phyloP scores from a whole-genome alignment of 2,797 vertebrate genomes.

The Phoebastria nigripes region DNA sequence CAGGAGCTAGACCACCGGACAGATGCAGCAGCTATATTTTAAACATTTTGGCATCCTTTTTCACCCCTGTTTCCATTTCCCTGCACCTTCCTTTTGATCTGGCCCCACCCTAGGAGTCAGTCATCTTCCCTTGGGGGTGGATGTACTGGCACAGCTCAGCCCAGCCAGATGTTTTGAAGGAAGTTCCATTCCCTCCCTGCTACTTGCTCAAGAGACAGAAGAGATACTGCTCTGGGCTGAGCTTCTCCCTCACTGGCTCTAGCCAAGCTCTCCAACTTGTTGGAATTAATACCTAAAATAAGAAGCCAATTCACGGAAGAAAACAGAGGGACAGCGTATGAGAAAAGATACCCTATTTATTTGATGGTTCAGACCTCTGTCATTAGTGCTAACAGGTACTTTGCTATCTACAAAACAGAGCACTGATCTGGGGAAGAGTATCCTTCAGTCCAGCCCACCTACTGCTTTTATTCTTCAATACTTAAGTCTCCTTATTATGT shows the following conservation, averaged over 20 bases:
- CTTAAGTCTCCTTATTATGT: not conserved
- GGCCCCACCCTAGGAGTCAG: not conserved
- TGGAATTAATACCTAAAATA: not conserved
- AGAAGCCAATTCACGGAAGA: not conserved
- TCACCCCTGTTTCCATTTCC: not conserved
- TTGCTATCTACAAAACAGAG: not conserved
- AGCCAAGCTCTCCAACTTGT: not conserved
- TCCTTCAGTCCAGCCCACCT: not conserved
- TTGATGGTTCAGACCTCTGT: not conserved
- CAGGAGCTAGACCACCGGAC: constrained; percentile 10
- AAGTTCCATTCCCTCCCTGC: not conserved
- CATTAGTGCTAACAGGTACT: not conserved
- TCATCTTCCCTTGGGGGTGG: not conserved
- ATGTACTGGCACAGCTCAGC: not conserved
- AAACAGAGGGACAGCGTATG: not conserved
- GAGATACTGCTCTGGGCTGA: not conserved
- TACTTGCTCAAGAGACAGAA: not conserved
- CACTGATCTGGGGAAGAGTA: not conserved
- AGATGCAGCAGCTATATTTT: constrained; percentile 28
- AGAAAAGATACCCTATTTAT: not conserved
- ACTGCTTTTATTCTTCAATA: not conserved
- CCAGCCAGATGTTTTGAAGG: constrained; percentile 19
- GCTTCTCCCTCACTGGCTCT: not conserved
- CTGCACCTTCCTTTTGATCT: constrained; percentile 22
- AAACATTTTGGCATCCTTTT: constrained; percentile 21